These are phyloP conservation scores for Nymphalis io DNA, from an alignment of 1,140 invertebrate genomes.

Conservation along the genomic window DNA sequence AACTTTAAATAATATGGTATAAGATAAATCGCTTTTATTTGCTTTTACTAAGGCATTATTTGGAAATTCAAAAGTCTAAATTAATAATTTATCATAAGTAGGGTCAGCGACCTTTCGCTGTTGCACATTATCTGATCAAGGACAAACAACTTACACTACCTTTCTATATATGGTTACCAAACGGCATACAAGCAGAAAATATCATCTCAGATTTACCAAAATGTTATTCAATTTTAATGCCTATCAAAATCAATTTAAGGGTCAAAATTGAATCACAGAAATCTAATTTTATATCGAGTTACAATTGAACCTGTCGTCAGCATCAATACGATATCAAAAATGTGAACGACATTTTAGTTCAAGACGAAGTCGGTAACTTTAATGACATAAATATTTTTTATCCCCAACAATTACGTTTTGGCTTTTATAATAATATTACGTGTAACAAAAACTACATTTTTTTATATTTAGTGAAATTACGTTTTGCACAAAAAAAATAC, in stretches of 20 bases:
- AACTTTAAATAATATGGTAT: too few species aligned
- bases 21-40: not conserved
- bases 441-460: not conserved
- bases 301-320: not conserved
- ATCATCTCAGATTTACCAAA: slow-evolving; percentile 1
- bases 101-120: slow-evolving; percentile 34
- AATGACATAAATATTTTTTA: not conserved
- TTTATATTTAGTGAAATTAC: not conserved
- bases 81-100: slow-evolving; percentile 24
- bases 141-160: slow-evolving; percentile 37
- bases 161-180: slow-evolving; percentile 30
- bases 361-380: not conserved
- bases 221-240: not conserved
- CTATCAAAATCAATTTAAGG: not conserved
- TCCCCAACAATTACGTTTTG: not conserved
- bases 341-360: not conserved
- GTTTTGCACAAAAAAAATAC: not conserved
- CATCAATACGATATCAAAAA: not conserved
- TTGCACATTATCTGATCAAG: slow-evolving; percentile 33
- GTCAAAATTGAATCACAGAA: not conserved
- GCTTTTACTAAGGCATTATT: not conserved
- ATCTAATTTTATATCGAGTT: not conserved
- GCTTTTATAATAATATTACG: not conserved
- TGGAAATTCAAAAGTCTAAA: not conserved
- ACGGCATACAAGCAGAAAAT: slow-evolving; percentile 8